Evolutionary conservation across 1,140 invertebrate genomes (phyloP).

Genomic region (Cyphomyrmex costatus): DNA sequence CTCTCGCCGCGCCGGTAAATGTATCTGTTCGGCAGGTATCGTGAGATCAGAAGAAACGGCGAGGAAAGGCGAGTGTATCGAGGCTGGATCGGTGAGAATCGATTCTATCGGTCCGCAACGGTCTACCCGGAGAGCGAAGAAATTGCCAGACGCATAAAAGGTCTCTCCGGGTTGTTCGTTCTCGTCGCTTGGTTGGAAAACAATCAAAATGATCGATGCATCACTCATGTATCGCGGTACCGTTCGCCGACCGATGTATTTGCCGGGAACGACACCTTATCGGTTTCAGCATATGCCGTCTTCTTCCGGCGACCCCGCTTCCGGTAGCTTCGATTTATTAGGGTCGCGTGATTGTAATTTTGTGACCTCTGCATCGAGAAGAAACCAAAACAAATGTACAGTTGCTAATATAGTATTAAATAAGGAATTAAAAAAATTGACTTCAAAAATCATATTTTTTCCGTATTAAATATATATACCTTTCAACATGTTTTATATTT

Average conservation of each 20-base stretch:
- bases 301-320: slow-evolving; percentile 74
- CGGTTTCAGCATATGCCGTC: slow-evolving; percentile 74
- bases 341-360: slow-evolving; percentile 47
- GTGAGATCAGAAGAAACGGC: slow-evolving; percentile 54
- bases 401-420: not conserved
- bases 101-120: slow-evolving; percentile 62
- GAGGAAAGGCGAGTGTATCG: slow-evolving; percentile 70
- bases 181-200: slow-evolving; percentile 68
- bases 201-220: slow-evolving; percentile 74
- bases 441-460: too few species aligned
- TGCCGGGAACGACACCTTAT: slow-evolving; percentile 73
- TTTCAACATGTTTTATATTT: not conserved
- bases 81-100: slow-evolving; percentile 69
- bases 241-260: slow-evolving; percentile 76
- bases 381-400: not conserved
- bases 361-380: not conserved
- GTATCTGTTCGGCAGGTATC: slow-evolving; percentile 3
- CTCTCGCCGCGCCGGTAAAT: not conserved
- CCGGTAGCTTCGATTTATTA: slow-evolving; percentile 70
- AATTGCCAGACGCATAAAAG: slow-evolving; percentile 45
- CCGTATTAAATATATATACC: too few species aligned
- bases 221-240: slow-evolving; percentile 63
- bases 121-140: slow-evolving; percentile 52
- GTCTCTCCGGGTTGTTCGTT: slow-evolving; percentile 49
- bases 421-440: not conserved